Conservation (phyloP, 2,797 vertebrate genomes). For the Poliocrania exsul region DNA sequence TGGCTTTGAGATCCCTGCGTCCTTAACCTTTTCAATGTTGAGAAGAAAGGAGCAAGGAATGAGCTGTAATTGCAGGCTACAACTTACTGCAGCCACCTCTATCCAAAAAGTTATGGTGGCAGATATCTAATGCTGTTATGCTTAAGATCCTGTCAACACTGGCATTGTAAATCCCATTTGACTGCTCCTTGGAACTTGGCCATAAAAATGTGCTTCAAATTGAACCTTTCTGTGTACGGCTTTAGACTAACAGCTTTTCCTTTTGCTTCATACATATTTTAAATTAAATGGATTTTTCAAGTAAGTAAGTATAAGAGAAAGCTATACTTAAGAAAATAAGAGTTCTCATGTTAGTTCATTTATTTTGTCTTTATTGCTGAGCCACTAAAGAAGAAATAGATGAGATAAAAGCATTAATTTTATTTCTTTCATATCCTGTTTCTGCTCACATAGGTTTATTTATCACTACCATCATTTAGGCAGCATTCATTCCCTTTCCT, state of each 20-base stretch:
- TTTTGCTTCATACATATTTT: conserved; percentile 28
- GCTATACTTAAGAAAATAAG: background rate
- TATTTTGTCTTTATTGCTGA: conserved; percentile 24
- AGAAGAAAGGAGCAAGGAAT: conserved; percentile 5
- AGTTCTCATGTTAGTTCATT: background rate
- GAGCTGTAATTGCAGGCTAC: background rate
- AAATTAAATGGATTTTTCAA: conserved; percentile 43
- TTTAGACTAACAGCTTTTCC: background rate
- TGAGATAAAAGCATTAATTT: conserved; percentile 39
- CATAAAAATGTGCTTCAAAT: background rate
- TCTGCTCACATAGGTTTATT: background rate
- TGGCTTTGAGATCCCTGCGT: background rate
- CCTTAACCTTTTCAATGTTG: conserved; percentile 7
- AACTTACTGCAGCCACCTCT: background rate
- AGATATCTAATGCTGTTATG: background rate
- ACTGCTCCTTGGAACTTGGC: background rate
- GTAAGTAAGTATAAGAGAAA: background rate
- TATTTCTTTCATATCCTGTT: conserved; percentile 13
- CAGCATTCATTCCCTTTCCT: background rate
- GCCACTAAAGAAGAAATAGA: background rate
- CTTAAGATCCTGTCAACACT: conserved; percentile 26
- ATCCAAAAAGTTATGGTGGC: background rate
- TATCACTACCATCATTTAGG: background rate
- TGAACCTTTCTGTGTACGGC: background rate
- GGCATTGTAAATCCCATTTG: background rate